phyloP scores from a whole-genome alignment of 2,113 vertebrate genomes.

The Bubo bubo region DNA sequence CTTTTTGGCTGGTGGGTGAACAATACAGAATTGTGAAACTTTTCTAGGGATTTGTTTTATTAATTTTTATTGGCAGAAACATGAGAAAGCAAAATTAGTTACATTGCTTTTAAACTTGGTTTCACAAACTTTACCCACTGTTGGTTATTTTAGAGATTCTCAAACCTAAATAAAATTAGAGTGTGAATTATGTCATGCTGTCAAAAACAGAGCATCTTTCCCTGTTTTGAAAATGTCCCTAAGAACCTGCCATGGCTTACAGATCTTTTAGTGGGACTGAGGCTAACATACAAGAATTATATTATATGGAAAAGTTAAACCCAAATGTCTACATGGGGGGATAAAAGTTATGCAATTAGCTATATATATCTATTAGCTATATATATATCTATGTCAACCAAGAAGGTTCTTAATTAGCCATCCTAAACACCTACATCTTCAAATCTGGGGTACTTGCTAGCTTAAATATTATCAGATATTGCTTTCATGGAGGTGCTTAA shows the following conservation, averaged over 20 bases:
- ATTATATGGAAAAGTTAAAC: background rate
- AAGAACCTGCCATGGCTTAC: background rate
- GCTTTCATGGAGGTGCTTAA: background rate
- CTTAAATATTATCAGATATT: background rate
- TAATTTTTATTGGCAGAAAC: slow-evolving; percentile 14
- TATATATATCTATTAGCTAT: background rate
- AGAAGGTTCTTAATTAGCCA: background rate
- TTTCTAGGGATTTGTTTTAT: background rate
- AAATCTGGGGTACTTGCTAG: background rate
- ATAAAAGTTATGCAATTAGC: background rate
- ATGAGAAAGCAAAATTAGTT: background rate
- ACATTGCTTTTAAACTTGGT: background rate
- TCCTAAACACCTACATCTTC: background rate
- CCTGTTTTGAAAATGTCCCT: slow-evolving; percentile 28
- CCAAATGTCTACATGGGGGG: background rate
- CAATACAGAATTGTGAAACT: background rate
- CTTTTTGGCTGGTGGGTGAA: background rate
- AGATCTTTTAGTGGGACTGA: background rate
- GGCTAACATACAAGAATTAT: background rate
- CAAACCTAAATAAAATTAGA: slow-evolving; percentile 32
- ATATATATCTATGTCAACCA: background rate
- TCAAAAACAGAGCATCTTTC: slow-evolving; percentile 6
- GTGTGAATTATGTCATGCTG: slow-evolving; percentile 56
- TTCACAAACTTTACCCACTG: slow-evolving; percentile 38
- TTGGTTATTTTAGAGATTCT: slow-evolving; percentile 50